Evolutionary conservation across 2,113 vertebrate species (phyloP).

Genomic region (Rhegmatorhina hoffmannsi): DNA sequence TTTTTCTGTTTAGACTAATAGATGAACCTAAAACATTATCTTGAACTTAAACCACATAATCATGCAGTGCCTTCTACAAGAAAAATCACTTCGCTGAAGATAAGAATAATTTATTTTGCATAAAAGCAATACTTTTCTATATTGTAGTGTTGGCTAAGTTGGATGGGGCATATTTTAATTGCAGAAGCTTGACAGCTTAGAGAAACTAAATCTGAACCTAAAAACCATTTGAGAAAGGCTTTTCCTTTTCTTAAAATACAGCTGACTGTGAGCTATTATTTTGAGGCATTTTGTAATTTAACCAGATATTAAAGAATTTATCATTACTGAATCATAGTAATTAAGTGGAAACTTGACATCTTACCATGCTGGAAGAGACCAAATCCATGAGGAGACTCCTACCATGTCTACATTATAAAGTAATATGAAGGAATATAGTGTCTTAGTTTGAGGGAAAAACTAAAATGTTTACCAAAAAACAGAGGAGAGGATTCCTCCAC

Average conservation of each 20-base stretch:
- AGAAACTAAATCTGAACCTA: background rate
- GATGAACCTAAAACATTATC: background rate
- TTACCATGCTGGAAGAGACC: fast-evolving
- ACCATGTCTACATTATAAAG: fast-evolving
- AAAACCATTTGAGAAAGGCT: background rate
- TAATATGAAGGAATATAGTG: background rate
- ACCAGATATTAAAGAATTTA: background rate
- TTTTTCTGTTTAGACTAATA: background rate
- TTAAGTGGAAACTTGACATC: background rate
- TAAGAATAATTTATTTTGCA: background rate
- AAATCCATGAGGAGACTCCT: background rate
- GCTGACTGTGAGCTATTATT: background rate
- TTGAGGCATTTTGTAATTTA: background rate
- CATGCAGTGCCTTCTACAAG: background rate
- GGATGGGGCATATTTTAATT: background rate
- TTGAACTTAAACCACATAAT: background rate
- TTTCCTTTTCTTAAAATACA: background rate
- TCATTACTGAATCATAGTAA: background rate
- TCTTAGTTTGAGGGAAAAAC: too few species aligned
- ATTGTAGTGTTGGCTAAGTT: background rate
- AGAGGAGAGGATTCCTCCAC: too few species aligned
- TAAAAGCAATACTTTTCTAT: background rate
- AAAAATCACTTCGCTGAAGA: background rate
- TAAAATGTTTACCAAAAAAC: too few species aligned
- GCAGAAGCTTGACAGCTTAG: background rate